Conservation (phyloP, 2,113 vertebrate species). For the Acrocephalus kingi region DNA sequence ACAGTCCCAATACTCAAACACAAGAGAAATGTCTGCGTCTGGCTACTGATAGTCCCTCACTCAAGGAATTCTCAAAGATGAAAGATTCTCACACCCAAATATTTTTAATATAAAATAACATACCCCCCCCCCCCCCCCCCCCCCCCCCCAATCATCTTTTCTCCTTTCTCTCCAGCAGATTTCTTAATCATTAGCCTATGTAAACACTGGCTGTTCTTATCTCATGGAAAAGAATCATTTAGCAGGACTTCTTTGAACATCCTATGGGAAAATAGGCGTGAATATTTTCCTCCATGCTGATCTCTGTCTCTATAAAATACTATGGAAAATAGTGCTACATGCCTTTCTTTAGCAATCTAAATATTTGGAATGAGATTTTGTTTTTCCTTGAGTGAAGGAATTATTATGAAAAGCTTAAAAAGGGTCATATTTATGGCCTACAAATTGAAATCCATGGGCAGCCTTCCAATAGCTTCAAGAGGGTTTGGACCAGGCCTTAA, state of each 20-base stretch:
- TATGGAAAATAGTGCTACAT: constrained; percentile 19
- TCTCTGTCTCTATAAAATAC: background rate
- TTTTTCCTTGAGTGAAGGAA: background rate
- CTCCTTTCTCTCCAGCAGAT: background rate
- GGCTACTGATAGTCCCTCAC: background rate
- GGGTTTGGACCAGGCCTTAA: background rate
- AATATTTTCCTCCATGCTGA: constrained; percentile 1
- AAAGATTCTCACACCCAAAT: background rate
- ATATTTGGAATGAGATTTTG: constrained; percentile 34
- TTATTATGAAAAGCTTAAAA: constrained; percentile 11
- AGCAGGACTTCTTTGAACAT: background rate
- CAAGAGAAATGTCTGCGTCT: background rate
- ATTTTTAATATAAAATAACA: background rate
- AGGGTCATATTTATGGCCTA: background rate
- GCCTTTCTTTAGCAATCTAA: constrained; percentile 42
- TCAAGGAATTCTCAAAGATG: background rate
- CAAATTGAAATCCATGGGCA: background rate
- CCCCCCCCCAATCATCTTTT: background rate
- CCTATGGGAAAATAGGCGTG: constrained; percentile 8
- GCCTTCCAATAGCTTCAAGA: background rate
- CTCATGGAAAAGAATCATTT: background rate
- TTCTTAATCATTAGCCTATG: background rate
- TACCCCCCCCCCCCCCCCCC: too few species aligned
- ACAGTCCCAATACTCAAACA: background rate
- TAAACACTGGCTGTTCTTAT: background rate